phyloP scores from a whole-genome alignment of 2,888 invertebrate species.

The Nomada lathburiana region DNA sequence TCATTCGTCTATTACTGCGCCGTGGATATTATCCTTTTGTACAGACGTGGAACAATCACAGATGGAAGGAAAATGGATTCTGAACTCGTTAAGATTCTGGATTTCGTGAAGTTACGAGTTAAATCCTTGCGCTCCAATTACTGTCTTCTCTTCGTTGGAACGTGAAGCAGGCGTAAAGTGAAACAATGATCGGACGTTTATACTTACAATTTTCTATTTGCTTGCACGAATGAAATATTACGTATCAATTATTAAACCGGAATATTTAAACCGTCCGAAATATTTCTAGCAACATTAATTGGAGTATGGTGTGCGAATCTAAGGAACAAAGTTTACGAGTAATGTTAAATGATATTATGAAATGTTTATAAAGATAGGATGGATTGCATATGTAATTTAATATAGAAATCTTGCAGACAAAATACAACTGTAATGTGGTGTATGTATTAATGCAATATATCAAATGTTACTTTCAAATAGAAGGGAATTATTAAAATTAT shows the following conservation, averaged over 20 bases:
- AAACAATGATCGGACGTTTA: slow-evolving; percentile 11
- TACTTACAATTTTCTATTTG: background rate
- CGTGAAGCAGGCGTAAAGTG: background rate
- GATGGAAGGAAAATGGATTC: slow-evolving; percentile 12
- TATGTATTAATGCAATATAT: no score
- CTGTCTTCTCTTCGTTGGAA: background rate
- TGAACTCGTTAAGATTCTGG: slow-evolving; percentile 25
- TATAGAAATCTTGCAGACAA: no score
- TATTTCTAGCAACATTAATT: background rate
- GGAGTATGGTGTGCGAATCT: no score
- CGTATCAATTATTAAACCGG: background rate
- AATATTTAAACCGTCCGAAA: background rate
- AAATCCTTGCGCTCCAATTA: slow-evolving; percentile 17
- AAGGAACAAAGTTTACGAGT: no score
- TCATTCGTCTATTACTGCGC: background rate
- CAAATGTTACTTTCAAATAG: no score
- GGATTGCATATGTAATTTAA: background rate
- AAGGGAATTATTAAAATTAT: no score
- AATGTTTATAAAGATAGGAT: background rate
- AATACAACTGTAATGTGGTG: no score
- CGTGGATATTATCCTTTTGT: slow-evolving; percentile 10
- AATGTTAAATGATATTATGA: background rate
- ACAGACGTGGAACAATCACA: slow-evolving; percentile 2
- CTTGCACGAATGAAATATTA: background rate
- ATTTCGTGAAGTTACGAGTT: slow-evolving; percentile 21